A percentile compares a stretch with the other conserved stretches of the same genome.
These are phyloP conservation scores for Gymnogyps californianus DNA, from an alignment of 2,113 vertebrate genomes.

Conservation along the genomic window DNA sequence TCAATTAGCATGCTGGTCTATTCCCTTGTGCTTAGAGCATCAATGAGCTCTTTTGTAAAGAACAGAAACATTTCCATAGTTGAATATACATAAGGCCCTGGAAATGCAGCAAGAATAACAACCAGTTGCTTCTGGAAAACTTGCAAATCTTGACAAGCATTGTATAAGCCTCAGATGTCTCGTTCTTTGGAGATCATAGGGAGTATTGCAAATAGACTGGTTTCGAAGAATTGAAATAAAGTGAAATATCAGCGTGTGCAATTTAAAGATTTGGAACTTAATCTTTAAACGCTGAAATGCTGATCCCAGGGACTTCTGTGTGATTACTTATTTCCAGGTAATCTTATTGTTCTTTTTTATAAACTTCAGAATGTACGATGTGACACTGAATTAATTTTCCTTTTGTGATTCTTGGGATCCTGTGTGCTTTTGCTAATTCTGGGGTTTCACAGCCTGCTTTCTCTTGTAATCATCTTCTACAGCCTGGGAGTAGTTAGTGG, in stretches of 20 bases:
- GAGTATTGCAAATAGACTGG: not conserved
- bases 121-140: not conserved
- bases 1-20: conserved; percentile 4
- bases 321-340: not conserved
- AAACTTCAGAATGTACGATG: not conserved
- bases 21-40: conserved; percentile 4
- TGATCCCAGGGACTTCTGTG: not conserved
- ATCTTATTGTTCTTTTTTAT: not conserved
- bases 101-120: conserved; percentile 4
- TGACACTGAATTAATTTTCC: not conserved
- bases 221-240: not conserved
- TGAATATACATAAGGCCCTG: conserved; percentile 31
- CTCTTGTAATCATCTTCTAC: not conserved
- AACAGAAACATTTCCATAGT: conserved; percentile 18
- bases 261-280: not conserved
- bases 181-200: not conserved
- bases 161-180: not conserved
- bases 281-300: not conserved
- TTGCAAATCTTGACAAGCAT: not conserved
- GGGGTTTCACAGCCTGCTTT: not conserved
- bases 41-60: conserved; percentile 17
- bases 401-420: not conserved
- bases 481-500: not conserved
- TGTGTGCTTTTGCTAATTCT: not conserved
- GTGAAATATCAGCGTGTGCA: not conserved